Base-by-base conservation (phyloP, 92 coral and sea anemone genomes). In the Pocillopora grandis region DNA sequence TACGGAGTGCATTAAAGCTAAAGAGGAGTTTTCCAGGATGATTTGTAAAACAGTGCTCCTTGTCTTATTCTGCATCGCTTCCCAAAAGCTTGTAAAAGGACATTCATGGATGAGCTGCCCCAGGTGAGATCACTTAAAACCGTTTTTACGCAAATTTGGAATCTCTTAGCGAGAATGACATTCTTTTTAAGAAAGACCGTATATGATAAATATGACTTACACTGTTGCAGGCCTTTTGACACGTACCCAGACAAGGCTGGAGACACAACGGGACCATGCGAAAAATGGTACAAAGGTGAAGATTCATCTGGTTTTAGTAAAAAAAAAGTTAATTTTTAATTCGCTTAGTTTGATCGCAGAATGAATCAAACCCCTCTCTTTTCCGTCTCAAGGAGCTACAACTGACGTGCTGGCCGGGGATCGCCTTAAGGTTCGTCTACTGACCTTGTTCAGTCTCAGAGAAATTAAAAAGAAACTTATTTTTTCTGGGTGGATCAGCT, bases 81-180 rank as follows among this genome's bases (percentile, higher is more conserved):
- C 77, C 18, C 62, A 64, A 19, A 58, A 31, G 63, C 66, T 64
- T 27, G 88, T 71, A 17, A 71, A 42, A 3, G 36, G 58, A 2
- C 88, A 85, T 66, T 85, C 88, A 55, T 85, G 88, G 88, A 72
- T 85, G 64, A 85, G 88, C 56, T 85, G 88, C 62, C 88, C 88
- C 42, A 76, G 88, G 88, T 85, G 57, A 14, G 16, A 70, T 10
- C 17, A 3, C 73, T 62, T 27, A 56, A 27, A 21, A 5, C 12
- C 13, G 19, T 62, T 42, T 42, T 42, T 3, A 7, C 8, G 8
- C 52, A 42, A 42, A 42, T 42, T 42, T 42, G 8, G 52, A 3
- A 42, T 42, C 52, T 42, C 52, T 42, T 42, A 42, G 8, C 7
- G 8, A 42, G 52, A 42, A 7, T 42, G 8, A 42, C 52, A 42